A percentile compares a stretch with the other conserved stretches of the same genome.
Evolutionary conservation across 2,113 vertebrate genomes (phyloP).

Genomic region (Oryzias javanicus): DNA sequence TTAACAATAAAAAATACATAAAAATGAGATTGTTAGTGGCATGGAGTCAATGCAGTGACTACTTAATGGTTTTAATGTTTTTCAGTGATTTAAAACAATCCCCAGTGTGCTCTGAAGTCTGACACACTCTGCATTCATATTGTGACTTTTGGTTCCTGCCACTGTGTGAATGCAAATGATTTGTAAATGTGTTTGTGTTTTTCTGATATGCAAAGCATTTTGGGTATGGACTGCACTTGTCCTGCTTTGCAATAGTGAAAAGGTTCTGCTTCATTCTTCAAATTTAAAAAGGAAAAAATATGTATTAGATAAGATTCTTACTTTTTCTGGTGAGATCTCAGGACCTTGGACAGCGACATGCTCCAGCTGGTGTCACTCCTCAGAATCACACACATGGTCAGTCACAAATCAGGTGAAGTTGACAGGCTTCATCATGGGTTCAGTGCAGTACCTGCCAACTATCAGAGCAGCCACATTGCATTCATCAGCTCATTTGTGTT

Average conservation of each 20-base stretch:
- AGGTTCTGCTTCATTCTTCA: background rate
- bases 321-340: background rate
- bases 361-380: background rate
- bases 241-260: background rate
- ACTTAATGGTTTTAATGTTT: too few species aligned
- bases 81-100: too few species aligned
- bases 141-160: background rate
- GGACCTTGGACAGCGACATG: constrained; percentile 24
- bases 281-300: background rate
- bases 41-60: too few species aligned
- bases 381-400: background rate
- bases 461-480: constrained; percentile 8
- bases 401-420: background rate
- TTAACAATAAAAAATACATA: too few species aligned
- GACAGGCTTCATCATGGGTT: background rate
- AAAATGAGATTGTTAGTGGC: too few species aligned
- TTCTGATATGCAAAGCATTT: background rate
- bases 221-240: background rate
- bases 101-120: background rate
- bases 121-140: background rate
- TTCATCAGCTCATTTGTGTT: background rate
- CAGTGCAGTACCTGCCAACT: constrained; percentile 12
- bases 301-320: too few species aligned
- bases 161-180: background rate
- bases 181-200: background rate